These are phyloP conservation scores for Nebria salina DNA, from an alignment of 2,888 invertebrate species.

Conservation along the genomic window DNA sequence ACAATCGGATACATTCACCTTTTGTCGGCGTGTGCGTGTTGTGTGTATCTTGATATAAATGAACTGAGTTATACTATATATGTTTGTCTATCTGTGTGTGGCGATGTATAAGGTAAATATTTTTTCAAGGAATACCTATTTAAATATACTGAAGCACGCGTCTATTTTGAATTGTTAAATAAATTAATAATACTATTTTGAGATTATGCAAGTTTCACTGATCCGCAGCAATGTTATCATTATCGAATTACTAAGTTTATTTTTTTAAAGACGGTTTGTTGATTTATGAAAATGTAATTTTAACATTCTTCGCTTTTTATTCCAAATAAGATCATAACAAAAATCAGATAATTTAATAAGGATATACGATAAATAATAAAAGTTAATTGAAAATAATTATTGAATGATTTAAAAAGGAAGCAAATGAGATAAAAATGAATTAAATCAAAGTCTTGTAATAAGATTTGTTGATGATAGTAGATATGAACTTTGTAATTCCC, in stretches of 20 bases:
- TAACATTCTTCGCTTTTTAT: too few relatives aligned
- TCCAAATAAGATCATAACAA: too few relatives aligned
- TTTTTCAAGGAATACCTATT: background rate
- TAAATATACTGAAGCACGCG: background rate
- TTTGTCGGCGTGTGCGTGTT: conserved; percentile 10
- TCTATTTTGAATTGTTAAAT: background rate
- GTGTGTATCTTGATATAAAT: background rate
- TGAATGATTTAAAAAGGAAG: too few relatives aligned
- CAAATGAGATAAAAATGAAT: too few relatives aligned
- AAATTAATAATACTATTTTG: background rate
- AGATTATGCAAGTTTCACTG: background rate
- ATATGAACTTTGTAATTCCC: background rate
- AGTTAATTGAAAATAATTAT: too few relatives aligned
- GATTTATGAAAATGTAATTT: background rate
- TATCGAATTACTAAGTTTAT: background rate
- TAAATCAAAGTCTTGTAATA: too few relatives aligned
- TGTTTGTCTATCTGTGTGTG: conserved; percentile 1
- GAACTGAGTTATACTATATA: background rate
- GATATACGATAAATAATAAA: too few relatives aligned
- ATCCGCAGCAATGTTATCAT: background rate
- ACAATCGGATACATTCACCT: conserved; percentile 37
- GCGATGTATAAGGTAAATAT: background rate
- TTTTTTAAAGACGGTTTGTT: background rate
- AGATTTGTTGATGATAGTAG: too few relatives aligned
- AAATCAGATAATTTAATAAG: too few relatives aligned